Base-by-base conservation (phyloP, 2,113 vertebrate species). In the Clarias macrocephalus region DNA sequence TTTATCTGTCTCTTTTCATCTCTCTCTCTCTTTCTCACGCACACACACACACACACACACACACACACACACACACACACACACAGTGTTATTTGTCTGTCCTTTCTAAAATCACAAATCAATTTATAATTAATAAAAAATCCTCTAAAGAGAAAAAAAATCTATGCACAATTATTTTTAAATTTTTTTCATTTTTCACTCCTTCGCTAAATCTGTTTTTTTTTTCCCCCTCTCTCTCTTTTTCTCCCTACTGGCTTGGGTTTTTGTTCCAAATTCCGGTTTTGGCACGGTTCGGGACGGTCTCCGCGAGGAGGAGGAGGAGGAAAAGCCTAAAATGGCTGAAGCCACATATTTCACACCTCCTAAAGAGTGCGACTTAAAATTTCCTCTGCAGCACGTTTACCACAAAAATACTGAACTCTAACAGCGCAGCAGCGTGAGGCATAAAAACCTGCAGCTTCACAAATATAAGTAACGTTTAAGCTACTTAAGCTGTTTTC, bases 261-360 rank as follows among this genome's bases (percentile, higher is more conserved):
- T 62, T 80, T 80, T 75, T 76, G 81, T 87, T 87, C 85, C 83
- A 87, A 88, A 88, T 81, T 77, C 42, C 79, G 60, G 81, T 85
- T 87, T 87, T 87, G 86, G 86, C 86, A 87, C 33, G 28, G 52
- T 62, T 77, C 72, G 18, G 42, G 82, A 76, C 52, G 65, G 48
- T 76, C 81, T 30, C 63, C 7, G 66, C 6, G 48, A 48, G 48
- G 48, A 48, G 48, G 42, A 92, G 87, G 88, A 90, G 91, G 91
- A 90, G 92, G 92, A 93, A 92, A 93, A 89, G 89, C 91, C 92
- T 89, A 93, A 83, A 95, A 94, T 94, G 94, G 93, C 94, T 92
- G 91, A 88, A 91, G 86, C 89, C 92, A 91, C 91, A 93, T 93
- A 93, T 94, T 94, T 94, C 93, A 95, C 94, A 95, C 93, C 92